Evolutionary conservation across 2,888 invertebrate species (phyloP), one percentile per base, ranked within the genome.

Genomic region (Vannuccia rotundouncinata): DNA sequence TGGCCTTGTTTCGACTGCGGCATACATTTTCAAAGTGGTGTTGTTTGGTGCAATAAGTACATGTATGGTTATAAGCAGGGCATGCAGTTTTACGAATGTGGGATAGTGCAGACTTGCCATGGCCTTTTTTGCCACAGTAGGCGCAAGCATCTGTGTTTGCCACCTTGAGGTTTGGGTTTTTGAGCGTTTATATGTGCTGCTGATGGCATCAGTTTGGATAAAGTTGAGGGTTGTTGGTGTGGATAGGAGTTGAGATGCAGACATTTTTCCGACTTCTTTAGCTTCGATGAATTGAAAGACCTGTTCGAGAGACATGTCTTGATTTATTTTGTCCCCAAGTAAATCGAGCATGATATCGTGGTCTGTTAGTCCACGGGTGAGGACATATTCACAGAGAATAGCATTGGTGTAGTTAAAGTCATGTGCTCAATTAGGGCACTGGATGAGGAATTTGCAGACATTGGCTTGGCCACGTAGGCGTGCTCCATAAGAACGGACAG

Each of bases 221-320:
- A 17, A n/a, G 22, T 66, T 5, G 66, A 22, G 66, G 25, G 10
- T 66, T 29, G 75, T 1, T 27, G 17, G 75, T 2, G 75, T 22
- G 1, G 29, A 29, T 13, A 75, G 5, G 31, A 75, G 75, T 28
- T 75, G 75, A n/a, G 75, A 75, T 29, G 75, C 75, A 29, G 75
- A 75, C 10, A 22, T 2, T 22, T 75, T 75, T 2, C 22, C 75
- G 28, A 29, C 29, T 31, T 75, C 75, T 28, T 75, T 75, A 31
- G 75, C 75, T 31, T 75, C 75, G 5, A 75, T 75, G 29, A 75
- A 31, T 28, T 75, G 75, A 28, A 75, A 29, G 2, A 30, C 31
- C 22, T 83, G 82, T 76, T 84, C 83, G 0, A 82, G 77, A 0
- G 81, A 31, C 83, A 82, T 83, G 31, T 81, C 59, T 77, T 82